Percentiles rank a stretch among this genome's conserved stretches.
phyloP scores from a whole-genome alignment of 2,113 vertebrate genomes.

The Malurus melanocephalus region DNA sequence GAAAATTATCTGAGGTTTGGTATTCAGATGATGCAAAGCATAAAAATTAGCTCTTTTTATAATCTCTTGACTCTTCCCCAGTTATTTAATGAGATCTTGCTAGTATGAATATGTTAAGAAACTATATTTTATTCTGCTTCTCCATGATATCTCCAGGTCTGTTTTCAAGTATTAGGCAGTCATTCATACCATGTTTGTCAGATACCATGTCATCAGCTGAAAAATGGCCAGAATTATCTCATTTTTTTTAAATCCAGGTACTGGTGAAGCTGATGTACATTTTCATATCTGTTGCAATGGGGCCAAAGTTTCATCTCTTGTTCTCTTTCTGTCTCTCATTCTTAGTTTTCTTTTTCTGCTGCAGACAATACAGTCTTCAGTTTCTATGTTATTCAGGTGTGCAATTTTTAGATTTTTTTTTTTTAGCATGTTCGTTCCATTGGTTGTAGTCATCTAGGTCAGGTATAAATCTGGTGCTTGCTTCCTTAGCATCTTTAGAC shows the following conservation, averaged over 20 bases:
- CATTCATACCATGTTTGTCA: neutral
- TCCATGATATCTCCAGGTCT: neutral
- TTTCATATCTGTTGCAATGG: neutral
- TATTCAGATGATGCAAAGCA: neutral
- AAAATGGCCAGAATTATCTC: neutral
- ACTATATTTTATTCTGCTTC: neutral
- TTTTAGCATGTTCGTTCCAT: neutral
- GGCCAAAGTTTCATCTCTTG: neutral
- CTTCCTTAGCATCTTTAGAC: neutral
- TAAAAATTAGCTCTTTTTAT: neutral
- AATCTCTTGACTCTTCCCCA: neutral
- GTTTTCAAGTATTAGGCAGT: neutral
- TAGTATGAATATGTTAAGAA: neutral
- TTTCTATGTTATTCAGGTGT: neutral
- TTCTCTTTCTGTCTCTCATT: neutral
- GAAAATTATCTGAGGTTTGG: neutral
- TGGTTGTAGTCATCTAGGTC: slow-evolving; percentile 14
- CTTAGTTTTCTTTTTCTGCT: neutral
- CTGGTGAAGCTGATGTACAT: neutral
- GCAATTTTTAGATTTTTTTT: neutral
- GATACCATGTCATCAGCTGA: neutral
- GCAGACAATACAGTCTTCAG: neutral
- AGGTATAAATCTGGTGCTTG: neutral
- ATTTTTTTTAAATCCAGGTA: neutral
- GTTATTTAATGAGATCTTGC: neutral